These are phyloP conservation scores for Meteorus colon DNA, from an alignment of 2,888 invertebrate genomes.

Conservation along the genomic window DNA sequence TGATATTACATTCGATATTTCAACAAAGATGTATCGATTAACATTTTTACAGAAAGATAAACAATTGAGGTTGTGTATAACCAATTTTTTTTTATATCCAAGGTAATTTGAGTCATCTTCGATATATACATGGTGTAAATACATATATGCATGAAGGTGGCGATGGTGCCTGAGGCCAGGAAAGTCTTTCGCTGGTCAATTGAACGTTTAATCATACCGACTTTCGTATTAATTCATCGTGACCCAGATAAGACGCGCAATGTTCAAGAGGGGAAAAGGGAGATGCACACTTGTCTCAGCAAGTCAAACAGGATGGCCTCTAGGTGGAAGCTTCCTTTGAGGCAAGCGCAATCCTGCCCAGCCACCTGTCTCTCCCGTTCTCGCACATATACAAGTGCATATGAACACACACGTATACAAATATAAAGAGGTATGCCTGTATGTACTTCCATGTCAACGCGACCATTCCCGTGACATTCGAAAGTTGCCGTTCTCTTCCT, in stretches of 20 bases:
- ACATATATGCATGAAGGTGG: background rate
- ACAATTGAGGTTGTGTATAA: too few relatives aligned
- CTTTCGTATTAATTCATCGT: constrained; percentile 37
- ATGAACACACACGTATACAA: background rate
- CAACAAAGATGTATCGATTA: too few relatives aligned
- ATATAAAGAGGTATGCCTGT: background rate
- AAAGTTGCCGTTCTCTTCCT: constrained; percentile 56
- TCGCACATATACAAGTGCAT: background rate
- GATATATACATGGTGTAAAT: background rate
- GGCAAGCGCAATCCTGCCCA: constrained; percentile 30
- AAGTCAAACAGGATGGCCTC: constrained; percentile 15
- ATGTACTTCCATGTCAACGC: constrained; percentile 2
- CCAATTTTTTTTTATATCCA: too few relatives aligned
- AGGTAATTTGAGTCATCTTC: too few relatives aligned
- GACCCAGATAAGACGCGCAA: constrained; percentile 37
- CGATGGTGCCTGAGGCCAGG: constrained; percentile 28
- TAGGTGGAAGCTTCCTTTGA: constrained; percentile 25
- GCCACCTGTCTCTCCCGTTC: constrained; percentile 24
- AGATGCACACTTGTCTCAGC: constrained; percentile 33
- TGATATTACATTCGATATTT: too few relatives aligned
- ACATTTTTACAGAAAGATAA: too few relatives aligned
- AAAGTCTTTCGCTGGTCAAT: constrained; percentile 38
- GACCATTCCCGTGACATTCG: constrained; percentile 52
- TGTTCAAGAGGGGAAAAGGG: background rate
- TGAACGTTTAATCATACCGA: constrained; percentile 37